phyloP scores from a whole-genome alignment of 2,113 vertebrate genomes.

The Speoplatyrhinus poulsoni region DNA sequence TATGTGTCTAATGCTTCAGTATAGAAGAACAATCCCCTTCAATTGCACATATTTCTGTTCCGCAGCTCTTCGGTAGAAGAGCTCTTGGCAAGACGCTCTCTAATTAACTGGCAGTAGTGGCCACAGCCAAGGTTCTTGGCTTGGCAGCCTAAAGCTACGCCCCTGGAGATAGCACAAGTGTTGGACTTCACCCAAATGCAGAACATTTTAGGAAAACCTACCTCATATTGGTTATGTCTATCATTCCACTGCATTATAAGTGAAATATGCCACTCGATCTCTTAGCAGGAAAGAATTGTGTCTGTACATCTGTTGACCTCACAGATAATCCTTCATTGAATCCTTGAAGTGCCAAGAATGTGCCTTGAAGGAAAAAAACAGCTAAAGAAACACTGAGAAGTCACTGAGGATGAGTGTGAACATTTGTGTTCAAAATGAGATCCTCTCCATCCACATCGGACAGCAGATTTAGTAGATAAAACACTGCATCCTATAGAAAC shows the following conservation, averaged over 20 bases:
- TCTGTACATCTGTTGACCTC: not conserved
- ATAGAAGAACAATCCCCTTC: slow-evolving; percentile 52
- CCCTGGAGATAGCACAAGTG: slow-evolving; percentile 43
- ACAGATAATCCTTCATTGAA: slow-evolving; percentile 19
- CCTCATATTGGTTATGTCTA: slow-evolving; percentile 39
- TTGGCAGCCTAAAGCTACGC: slow-evolving; percentile 46
- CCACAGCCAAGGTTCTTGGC: slow-evolving; percentile 56
- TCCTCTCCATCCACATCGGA: not conserved
- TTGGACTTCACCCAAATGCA: slow-evolving; percentile 49
- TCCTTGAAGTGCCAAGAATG: slow-evolving; percentile 19
- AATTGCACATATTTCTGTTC: slow-evolving; percentile 46
- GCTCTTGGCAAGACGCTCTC: slow-evolving; percentile 58
- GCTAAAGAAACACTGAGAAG: slow-evolving; percentile 8
- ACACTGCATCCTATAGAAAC: not conserved
- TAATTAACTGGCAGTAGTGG: slow-evolving; percentile 66
- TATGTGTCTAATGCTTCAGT: slow-evolving; percentile 43
- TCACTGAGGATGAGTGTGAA: slow-evolving; percentile 23
- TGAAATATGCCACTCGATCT: slow-evolving; percentile 39
- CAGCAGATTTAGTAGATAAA: not conserved
- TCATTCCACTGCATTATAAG: slow-evolving; percentile 30
- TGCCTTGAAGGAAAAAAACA: slow-evolving; percentile 10
- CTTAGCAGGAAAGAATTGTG: slow-evolving; percentile 20
- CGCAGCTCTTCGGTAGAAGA: slow-evolving; percentile 46
- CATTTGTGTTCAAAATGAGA: slow-evolving; percentile 6
- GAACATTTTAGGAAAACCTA: slow-evolving; percentile 51